Evolutionary conservation across 2,797 vertebrate species (phyloP), one percentile per base, ranked within the genome.

Genomic region (Columba guinea): DNA sequence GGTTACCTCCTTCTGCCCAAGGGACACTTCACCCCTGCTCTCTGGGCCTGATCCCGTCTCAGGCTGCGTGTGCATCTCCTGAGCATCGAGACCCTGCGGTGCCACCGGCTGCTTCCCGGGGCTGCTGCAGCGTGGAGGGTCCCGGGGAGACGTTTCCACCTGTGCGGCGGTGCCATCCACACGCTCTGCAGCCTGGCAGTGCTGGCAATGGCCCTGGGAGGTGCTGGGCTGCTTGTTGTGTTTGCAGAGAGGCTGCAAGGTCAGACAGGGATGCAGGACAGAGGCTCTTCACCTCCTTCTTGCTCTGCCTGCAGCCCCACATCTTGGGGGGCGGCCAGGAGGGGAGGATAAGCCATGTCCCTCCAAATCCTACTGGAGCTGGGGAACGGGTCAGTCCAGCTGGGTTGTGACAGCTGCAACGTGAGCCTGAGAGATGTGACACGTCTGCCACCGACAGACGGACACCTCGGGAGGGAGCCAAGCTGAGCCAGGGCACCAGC

Each of bases 121-220:
- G 65, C 69, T 1, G 28, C 68, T 32, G 5, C 15, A 39, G 35
- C 0, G 3, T 0, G 0, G 2, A 5, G 49, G 51, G 14, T n/a
- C 32, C 20, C 24, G 2, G 67, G 84, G 75, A 46, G 44, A 2
- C 0, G 27, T 22, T 26, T 18, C 8, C 7, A 13, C 30, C 49
- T 1, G 11, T 6, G 76, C 28, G 7, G 1, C 0, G 84, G n/a
- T 58, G 67, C 62, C 85, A 2, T 6, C 49, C 87, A 0, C 10
- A 0, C 14, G 69, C 22, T 3, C 53, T 12, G 70, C 70, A 11
- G 48, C 0, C 19, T 2, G 53, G 56, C 56, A 56, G 1, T 8
- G 79, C 69, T 35, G 86, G 75, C 37, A 3, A 1, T 0, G 11
- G 39, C 75, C 62, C 32, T 1, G 48, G 3, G 22, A 18, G 53